Conservation (phyloP, 2,888 invertebrate species). For the Xestoiulus laeticollis region DNA sequence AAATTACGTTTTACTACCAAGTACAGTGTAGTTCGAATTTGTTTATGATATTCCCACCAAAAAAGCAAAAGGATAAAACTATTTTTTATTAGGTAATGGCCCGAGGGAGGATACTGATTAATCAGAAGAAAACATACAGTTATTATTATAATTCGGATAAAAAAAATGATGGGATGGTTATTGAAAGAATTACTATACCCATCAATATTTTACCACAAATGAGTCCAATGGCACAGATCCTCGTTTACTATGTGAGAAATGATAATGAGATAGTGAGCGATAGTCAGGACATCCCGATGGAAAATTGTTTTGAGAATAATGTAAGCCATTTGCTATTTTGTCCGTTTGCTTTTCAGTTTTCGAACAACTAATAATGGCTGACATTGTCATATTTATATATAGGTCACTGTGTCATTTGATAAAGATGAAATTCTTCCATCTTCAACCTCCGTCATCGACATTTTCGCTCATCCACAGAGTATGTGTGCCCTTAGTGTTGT, state of each 20-base stretch:
- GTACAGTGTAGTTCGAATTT: no score
- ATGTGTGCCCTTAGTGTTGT: slow-evolving; percentile 41
- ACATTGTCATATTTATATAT: neutral
- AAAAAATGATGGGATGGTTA: neutral
- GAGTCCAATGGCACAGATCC: neutral
- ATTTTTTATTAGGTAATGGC: neutral
- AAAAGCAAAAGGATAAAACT: no score
- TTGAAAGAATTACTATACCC: neutral
- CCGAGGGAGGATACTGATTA: neutral
- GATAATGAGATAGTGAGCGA: slow-evolving; percentile 35
- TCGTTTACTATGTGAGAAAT: neutral
- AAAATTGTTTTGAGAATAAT: slow-evolving; percentile 46
- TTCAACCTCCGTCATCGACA: neutral
- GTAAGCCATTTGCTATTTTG: neutral
- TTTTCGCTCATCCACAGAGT: slow-evolving; percentile 42
- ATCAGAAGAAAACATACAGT: neutral
- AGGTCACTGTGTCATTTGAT: neutral
- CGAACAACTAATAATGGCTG: neutral
- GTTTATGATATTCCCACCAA: no score
- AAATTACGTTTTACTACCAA: neutral
- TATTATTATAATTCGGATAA: neutral
- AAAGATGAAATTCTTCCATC: neutral
- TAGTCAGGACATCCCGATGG: neutral
- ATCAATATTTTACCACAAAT: slow-evolving; percentile 2
- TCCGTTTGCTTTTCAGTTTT: neutral